phyloP scores from a whole-genome alignment of 2,888 invertebrate genomes.

The Lathronympha strigana region DNA sequence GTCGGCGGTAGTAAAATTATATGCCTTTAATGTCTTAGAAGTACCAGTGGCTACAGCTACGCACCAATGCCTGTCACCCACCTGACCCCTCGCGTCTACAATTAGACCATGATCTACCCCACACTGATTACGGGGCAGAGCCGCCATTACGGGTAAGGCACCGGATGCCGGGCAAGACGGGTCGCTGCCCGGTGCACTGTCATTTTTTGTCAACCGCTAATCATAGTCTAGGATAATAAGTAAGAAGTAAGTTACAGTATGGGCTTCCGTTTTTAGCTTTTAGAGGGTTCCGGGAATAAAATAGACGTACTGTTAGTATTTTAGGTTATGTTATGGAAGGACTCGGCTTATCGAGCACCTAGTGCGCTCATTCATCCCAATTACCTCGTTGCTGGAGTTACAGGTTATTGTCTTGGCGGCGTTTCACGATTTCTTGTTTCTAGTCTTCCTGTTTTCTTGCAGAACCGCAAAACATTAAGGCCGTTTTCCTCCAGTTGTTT shows the following conservation, averaged over 20 bases:
- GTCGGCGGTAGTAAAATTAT: background rate
- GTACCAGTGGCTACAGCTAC: background rate
- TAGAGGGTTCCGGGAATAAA: conserved; percentile 20
- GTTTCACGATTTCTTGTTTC: no score
- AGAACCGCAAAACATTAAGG: no score
- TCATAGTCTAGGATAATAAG: conserved; percentile 50
- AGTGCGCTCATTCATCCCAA: no score
- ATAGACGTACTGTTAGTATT: no score
- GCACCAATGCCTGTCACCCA: conserved; percentile 14
- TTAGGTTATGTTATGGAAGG: no score
- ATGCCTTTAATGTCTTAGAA: background rate
- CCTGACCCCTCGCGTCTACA: conserved; percentile 1
- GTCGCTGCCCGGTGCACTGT: conserved; percentile 61
- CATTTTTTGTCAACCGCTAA: conserved; percentile 73
- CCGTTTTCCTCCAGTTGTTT: no score
- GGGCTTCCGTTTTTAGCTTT: conserved; percentile 24
- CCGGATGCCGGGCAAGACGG: conserved; percentile 52
- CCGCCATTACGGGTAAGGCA: conserved; percentile 29
- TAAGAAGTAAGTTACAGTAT: conserved; percentile 18
- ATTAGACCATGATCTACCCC: conserved; percentile 31
- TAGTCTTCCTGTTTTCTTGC: no score
- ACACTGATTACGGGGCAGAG: conserved; percentile 25
- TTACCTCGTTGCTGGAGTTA: no score
- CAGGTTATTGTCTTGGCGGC: no score
- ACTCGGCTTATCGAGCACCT: no score